phyloP scores from a whole-genome alignment of 2,888 invertebrate genomes.

The Hartigia nigra region DNA sequence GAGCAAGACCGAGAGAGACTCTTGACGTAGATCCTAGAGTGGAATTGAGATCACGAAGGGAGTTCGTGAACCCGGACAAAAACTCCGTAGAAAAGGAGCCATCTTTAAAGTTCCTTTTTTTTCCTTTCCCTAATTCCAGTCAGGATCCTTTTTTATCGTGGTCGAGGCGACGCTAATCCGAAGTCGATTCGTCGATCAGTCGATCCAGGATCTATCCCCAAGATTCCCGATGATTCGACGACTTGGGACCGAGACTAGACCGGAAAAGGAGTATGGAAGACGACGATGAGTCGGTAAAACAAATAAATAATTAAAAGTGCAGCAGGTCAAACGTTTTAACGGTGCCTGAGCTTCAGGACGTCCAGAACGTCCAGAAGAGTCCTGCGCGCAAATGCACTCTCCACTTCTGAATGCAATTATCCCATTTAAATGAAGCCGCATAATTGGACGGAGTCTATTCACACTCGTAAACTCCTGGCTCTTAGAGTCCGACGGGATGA shows the following conservation, averaged over 20 bases:
- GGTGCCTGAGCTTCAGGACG: conserved; percentile 32
- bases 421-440: conserved; percentile 65
- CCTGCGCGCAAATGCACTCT: conserved; percentile 19
- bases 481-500: conserved; percentile 25
- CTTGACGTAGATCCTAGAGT: not conserved
- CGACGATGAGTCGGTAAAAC: not conserved
- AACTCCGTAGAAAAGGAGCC: not conserved
- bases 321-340: not conserved
- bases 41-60: not conserved
- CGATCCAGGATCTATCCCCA: not conserved
- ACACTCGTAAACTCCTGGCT: conserved; percentile 59
- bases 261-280: not conserved
- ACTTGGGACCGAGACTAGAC: not conserved
- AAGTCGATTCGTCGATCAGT: not conserved
- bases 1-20: not conserved
- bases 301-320: conserved; percentile 11
- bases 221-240: not conserved
- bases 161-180: not conserved
- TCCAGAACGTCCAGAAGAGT: conserved; percentile 13
- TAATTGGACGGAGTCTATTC: conserved; percentile 64
- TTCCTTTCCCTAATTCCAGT: not conserved
- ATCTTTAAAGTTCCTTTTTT: not conserved
- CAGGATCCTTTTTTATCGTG: not conserved
- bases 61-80: conserved; percentile 8
- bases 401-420: conserved; percentile 57